Conservation (phyloP, 2,797 vertebrate species). For the Mionectes olivaceus region DNA sequence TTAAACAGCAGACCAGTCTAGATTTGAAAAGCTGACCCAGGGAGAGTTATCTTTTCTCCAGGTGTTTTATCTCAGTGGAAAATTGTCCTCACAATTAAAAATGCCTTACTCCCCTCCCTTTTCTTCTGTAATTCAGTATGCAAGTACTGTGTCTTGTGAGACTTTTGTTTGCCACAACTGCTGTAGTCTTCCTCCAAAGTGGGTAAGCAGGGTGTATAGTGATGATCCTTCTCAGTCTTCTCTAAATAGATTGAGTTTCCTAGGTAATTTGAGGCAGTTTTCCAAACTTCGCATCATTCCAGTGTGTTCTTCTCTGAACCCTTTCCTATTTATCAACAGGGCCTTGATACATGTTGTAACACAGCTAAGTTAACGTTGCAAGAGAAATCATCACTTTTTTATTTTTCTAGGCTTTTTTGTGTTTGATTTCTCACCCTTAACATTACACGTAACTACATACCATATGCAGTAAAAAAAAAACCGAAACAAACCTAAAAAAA, state of each 20-base stretch:
- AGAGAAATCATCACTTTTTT: neutral
- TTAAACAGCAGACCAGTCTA: neutral
- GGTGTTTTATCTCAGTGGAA: neutral
- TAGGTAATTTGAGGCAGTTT: constrained; percentile 4
- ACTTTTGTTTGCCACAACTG: neutral
- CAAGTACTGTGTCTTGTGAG: neutral
- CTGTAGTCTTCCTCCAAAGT: neutral
- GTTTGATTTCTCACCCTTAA: constrained; percentile 14
- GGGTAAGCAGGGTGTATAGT: neutral
- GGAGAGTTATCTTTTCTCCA: neutral
- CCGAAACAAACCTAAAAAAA: neutral
- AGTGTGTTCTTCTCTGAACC: neutral
- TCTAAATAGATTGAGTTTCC: constrained; percentile 13
- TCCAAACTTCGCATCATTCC: constrained; percentile 25
- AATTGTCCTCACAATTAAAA: neutral
- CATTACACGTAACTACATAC: neutral
- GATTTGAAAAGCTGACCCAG: neutral
- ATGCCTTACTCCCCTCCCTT: neutral
- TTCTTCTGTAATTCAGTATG: neutral
- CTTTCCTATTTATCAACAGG: neutral
- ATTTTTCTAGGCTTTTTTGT: neutral
- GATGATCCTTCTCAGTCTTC: neutral
- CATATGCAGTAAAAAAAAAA: neutral
- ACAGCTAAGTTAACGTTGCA: neutral
- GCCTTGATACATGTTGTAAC: neutral